phyloP scores from a whole-genome alignment of 2,888 invertebrate genomes.

The Nemoura dubitans region DNA sequence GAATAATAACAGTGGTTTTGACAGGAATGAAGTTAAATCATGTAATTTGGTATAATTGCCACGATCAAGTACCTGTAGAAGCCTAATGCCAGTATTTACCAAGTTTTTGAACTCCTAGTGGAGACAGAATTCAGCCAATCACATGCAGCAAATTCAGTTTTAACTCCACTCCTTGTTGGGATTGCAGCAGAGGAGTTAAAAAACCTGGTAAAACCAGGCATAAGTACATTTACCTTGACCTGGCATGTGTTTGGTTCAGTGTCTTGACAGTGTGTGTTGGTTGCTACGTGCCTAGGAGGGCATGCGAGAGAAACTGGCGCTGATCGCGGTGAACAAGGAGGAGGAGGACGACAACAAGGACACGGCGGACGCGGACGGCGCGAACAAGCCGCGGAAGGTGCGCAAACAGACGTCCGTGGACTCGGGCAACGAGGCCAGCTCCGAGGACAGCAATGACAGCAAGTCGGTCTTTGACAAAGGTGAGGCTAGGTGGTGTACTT shows the following conservation, averaged over 20 bases:
- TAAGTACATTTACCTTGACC: too few species aligned
- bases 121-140: too few species aligned
- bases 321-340: conserved; percentile 60
- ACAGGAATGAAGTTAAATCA: too few species aligned
- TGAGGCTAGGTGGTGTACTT: conserved; percentile 70
- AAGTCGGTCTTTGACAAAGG: conserved; percentile 68
- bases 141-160: too few species aligned
- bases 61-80: too few species aligned
- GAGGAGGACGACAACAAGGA: conserved; percentile 56
- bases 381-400: conserved; percentile 64
- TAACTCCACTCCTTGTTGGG: too few species aligned
- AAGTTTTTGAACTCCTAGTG: too few species aligned
- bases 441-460: conserved; percentile 93
- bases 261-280: neutral
- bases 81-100: too few species aligned
- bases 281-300: conserved; percentile 71
- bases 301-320: conserved; percentile 83
- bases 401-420: conserved; percentile 75
- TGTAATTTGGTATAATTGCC: too few species aligned
- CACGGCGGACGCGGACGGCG: conserved; percentile 56
- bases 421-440: conserved; percentile 92
- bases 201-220: too few species aligned
- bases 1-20: too few species aligned
- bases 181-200: too few species aligned
- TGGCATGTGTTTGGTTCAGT: conserved; percentile 39